Base-by-base conservation (phyloP, 2,797 vertebrate genomes). In the Semaprochilodus insignis region DNA sequence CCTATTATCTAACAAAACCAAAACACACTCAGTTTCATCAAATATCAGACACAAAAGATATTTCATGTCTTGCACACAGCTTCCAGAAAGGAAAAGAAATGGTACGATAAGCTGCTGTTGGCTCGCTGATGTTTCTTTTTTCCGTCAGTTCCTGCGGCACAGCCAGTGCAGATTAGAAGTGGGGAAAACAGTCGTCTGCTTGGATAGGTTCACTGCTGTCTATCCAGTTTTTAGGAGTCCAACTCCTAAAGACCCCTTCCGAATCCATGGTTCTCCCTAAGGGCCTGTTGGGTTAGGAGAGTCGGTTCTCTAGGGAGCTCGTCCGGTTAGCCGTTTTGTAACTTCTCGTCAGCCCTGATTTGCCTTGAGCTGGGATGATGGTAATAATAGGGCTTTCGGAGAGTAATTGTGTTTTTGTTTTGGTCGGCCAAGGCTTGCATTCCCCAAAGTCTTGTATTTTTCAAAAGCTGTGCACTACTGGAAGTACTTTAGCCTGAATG, bases 321-420 rank as follows among this genome's bases (percentile, higher is more conserved):
- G 17, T 31, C 62, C 3, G 27, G 44, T 13, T 13, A 48, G 44
- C 10, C 44, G 10, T 13, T 48, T 48, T 48, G 0, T 13, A 48
- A 2, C 25, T 17, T 65, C 7, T 65, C 2, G 5, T 65, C 62
- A 6, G 14, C 62, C 34, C 62, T 10, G 62, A 34, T 27, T 60
- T 13, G 44, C 44, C 23, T 10, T 62, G 3, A 15, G 15, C 10
- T 34, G 57, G 23, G n/a, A 27, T 69, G 31, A 31, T 31, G 31
- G 31, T 31, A 60, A 79, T 44, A 11, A 59, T 34, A 5, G 65
- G 10, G 25, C 55, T 57, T 6, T 55, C 21, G 40, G 40, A 67
- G 63, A 57, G 40, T 57, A 57, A 78, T 40, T 40, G 51, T 55
- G 76, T 54, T 78, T 55, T 69, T 69, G 65, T 67, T 67, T 16